Evolutionary conservation across 2,888 invertebrate genomes (phyloP).

Genomic region (Abrostola triplasia): DNA sequence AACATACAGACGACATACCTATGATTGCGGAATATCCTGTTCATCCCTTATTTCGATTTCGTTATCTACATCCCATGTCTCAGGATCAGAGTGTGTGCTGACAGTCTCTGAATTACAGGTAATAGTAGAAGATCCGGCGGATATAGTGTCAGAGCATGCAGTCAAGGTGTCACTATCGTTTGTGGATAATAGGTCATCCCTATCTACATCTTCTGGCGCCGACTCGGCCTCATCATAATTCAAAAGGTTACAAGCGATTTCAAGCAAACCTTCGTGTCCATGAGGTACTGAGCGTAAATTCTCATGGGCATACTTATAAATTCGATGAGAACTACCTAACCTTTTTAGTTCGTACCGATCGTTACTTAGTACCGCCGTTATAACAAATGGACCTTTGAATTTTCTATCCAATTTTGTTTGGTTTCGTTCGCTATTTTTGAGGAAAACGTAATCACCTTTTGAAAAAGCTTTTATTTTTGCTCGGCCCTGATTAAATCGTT

Average conservation of each 20-base stretch:
- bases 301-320: conserved; percentile 44
- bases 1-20: not conserved
- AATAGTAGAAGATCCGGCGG: too few species aligned
- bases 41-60: not conserved
- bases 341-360: conserved; percentile 38
- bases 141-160: not conserved
- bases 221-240: conserved; percentile 33
- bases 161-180: not conserved
- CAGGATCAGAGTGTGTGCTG: not conserved
- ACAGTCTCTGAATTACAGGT: too few species aligned
- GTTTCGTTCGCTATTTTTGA: conserved; percentile 40
- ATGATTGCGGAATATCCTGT: not conserved
- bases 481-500: conserved; percentile 38
- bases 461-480: conserved; percentile 29
- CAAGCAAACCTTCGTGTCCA: conserved; percentile 37
- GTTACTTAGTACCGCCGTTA: conserved; percentile 31
- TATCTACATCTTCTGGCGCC: conserved; percentile 15
- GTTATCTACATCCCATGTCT: not conserved
- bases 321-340: conserved; percentile 29
- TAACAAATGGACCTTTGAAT: conserved; percentile 35
- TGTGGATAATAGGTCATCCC: not conserved
- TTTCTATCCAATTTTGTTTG: conserved; percentile 49
- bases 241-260: conserved; percentile 12
- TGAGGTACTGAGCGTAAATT: conserved; percentile 23
- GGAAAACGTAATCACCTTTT: conserved; percentile 41